A percentile compares a stretch with the other conserved stretches of the same genome.
phyloP scores from a whole-genome alignment of 2,888 invertebrate species.

The Acrocera orbiculus region DNA sequence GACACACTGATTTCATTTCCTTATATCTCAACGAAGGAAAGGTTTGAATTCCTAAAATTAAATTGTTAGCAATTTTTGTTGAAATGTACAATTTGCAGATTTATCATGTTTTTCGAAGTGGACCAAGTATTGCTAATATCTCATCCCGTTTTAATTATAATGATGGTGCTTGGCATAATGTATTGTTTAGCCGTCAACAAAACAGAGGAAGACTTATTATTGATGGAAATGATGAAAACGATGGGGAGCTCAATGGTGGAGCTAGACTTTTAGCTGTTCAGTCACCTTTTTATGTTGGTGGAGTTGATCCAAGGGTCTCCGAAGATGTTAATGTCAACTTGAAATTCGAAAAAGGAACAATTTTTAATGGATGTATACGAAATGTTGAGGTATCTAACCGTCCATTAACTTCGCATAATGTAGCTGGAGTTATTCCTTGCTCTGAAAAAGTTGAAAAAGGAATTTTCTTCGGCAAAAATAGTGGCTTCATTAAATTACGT shows the following conservation, averaged over 20 bases:
- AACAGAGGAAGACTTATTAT: conserved; percentile 37
- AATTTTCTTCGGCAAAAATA: conserved; percentile 65
- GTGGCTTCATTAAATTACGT: conserved; percentile 42
- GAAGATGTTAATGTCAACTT: conserved; percentile 29
- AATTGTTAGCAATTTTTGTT: background rate
- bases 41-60: conserved; percentile 31
- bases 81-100: conserved; percentile 31
- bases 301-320: conserved; percentile 36
- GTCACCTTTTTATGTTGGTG: conserved; percentile 67
- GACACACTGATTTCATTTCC: conserved; percentile 51
- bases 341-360: conserved; percentile 25
- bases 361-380: conserved; percentile 71
- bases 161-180: conserved; percentile 65
- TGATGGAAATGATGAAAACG: conserved; percentile 32
- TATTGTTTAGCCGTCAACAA: conserved; percentile 45
- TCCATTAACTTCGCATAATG: conserved; percentile 42
- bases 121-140: conserved; percentile 42
- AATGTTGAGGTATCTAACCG: conserved; percentile 58
- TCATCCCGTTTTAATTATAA: conserved; percentile 41
- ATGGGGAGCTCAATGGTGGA: conserved; percentile 36
- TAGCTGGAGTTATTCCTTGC: conserved; percentile 54
- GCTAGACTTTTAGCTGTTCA: conserved; percentile 39
- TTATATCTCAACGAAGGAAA: conserved; percentile 56
- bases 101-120: conserved; percentile 44
- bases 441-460: conserved; percentile 62